Conservation (phyloP, 2,113 vertebrate species). For the Dinomys branickii region DNA sequence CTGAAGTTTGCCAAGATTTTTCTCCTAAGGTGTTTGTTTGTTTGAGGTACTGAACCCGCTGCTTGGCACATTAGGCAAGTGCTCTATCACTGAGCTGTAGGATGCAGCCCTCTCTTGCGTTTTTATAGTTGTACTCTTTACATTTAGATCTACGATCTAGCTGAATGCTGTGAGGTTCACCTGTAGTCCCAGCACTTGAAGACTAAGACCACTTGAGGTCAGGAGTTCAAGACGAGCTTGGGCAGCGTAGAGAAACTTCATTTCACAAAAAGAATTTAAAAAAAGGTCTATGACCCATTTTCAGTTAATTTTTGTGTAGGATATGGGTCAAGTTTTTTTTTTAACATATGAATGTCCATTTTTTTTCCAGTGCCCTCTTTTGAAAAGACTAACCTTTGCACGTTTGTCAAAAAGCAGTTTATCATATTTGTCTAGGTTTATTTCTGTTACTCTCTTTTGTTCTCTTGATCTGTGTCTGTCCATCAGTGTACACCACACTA, state of each 20-base stretch:
- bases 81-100: background rate
- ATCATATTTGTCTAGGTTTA: conserved; percentile 7
- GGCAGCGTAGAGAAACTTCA: background rate
- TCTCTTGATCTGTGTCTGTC: background rate
- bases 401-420: conserved; percentile 39
- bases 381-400: background rate
- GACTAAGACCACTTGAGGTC: background rate
- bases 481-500: background rate
- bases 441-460: background rate
- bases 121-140: conserved; percentile 2
- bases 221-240: background rate
- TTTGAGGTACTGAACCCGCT: background rate
- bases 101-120: background rate
- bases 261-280: background rate
- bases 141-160: background rate
- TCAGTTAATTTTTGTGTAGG: conserved; percentile 33
- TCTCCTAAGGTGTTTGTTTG: background rate
- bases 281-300: conserved; percentile 24
- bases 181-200: background rate
- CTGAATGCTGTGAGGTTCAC: background rate
- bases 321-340: background rate
- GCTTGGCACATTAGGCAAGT: background rate
- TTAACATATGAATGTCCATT: background rate
- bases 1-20: background rate
- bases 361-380: background rate